Conservation (phyloP, 2,888 invertebrate species). For the Cataglyphis rosenhaueri region DNA sequence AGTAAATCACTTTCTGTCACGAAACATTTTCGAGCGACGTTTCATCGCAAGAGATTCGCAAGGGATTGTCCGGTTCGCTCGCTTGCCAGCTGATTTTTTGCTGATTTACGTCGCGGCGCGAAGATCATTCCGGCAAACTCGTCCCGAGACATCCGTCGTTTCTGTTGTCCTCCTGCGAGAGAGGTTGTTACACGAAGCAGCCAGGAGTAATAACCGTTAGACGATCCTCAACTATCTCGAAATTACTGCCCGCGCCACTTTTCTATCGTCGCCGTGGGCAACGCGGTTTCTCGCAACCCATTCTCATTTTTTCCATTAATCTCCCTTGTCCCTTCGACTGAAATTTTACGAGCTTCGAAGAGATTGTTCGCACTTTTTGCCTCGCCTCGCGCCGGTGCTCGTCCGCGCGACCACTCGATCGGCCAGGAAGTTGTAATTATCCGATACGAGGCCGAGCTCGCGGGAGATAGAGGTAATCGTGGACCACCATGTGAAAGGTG, state of each 20-base stretch:
- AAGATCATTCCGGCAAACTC: slow-evolving; percentile 73
- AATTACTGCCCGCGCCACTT: slow-evolving; percentile 59
- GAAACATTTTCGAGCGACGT: slow-evolving; percentile 5
- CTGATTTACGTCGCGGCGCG: slow-evolving; percentile 67
- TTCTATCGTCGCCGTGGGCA: slow-evolving; percentile 68
- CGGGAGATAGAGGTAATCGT: slow-evolving; percentile 46
- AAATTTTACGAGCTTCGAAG: slow-evolving; percentile 61
- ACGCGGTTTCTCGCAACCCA: slow-evolving; percentile 69
- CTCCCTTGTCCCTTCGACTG: slow-evolving; percentile 48
- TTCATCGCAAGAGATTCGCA: not conserved
- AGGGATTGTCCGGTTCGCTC: not conserved
- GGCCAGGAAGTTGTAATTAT: slow-evolving; percentile 67
- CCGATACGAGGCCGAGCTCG: slow-evolving; percentile 56
- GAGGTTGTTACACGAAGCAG: slow-evolving; percentile 51
- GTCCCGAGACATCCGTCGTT: slow-evolving; percentile 27
- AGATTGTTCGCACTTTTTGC: slow-evolving; percentile 65
- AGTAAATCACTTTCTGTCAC: slow-evolving; percentile 25
- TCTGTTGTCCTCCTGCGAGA: slow-evolving; percentile 27
- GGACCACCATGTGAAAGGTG: slow-evolving; percentile 59
- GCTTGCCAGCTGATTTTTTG: slow-evolving; percentile 63
- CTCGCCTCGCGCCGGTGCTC: slow-evolving; percentile 9
- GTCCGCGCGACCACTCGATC: slow-evolving; percentile 43
- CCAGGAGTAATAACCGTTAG: slow-evolving; percentile 65
- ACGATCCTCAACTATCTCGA: slow-evolving; percentile 59
- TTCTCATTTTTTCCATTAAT: slow-evolving; percentile 68